These are phyloP conservation scores for Perizoma flavofasciatum DNA, from an alignment of 2,888 invertebrate genomes.

Conservation along the genomic window DNA sequence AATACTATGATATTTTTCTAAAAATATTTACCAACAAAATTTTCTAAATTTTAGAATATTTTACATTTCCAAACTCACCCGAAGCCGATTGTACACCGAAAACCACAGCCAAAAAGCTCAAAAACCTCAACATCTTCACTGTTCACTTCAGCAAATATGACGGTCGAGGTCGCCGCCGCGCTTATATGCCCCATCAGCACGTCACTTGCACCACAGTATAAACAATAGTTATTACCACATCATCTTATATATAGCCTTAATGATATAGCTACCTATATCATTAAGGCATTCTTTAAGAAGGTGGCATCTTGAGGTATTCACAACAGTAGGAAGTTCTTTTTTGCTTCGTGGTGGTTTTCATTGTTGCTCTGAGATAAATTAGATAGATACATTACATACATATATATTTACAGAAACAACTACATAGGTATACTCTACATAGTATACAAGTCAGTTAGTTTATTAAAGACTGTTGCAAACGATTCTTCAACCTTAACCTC, in stretches of 20 bases:
- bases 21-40: too few species aligned
- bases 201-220: slow-evolving; percentile 16
- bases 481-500: too few species aligned
- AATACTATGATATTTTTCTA: too few species aligned
- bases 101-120: slow-evolving; percentile 57
- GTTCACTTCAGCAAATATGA: slow-evolving; percentile 22
- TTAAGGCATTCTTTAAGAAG: slow-evolving; percentile 12
- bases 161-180: slow-evolving; percentile 20
- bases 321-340: slow-evolving; percentile 6
- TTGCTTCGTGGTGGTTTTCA: slow-evolving; percentile 4
- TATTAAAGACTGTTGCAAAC: too few species aligned
- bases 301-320: slow-evolving; percentile 4
- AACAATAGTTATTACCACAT: slow-evolving; percentile 2
- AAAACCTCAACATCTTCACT: slow-evolving; percentile 45
- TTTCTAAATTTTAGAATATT: too few species aligned
- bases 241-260: slow-evolving; percentile 4
- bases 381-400: too few species aligned
- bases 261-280: background rate
- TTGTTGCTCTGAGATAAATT: background rate
- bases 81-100: slow-evolving; percentile 51
- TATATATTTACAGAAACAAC: too few species aligned
- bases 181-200: slow-evolving; percentile 31
- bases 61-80: slow-evolving; percentile 48
- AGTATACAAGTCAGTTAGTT: too few species aligned
- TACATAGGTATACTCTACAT: too few species aligned